Conservation (phyloP, 2,888 invertebrate genomes). For the Pollenia labialis region DNA sequence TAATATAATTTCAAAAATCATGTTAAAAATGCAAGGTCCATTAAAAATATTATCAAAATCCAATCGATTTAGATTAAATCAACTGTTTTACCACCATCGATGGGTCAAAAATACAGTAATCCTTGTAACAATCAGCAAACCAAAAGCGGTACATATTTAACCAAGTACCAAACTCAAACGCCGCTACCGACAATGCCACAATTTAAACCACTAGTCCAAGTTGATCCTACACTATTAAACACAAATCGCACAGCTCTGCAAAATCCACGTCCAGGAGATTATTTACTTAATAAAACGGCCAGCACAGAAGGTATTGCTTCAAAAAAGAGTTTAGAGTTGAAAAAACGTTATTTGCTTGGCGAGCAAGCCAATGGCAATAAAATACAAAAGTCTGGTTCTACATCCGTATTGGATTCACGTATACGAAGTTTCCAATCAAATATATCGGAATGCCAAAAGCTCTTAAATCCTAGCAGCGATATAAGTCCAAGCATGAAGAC, state of each 20-base stretch:
- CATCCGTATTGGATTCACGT: conserved; percentile 93
- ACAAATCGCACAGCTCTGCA: conserved; percentile 84
- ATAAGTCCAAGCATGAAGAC: conserved; percentile 89
- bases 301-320: conserved; percentile 95
- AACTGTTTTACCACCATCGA: conserved; percentile 78
- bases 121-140: conserved; percentile 68
- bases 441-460: conserved; percentile 94
- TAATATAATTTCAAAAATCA: no score
- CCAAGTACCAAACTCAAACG: conserved; percentile 78
- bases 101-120: conserved; percentile 74
- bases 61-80: conserved; percentile 80
- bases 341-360: conserved; percentile 92
- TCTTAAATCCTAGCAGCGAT: conserved; percentile 90
- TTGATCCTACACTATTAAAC: conserved; percentile 82
- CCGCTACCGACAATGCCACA: conserved; percentile 80
- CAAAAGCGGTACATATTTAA: conserved; percentile 80
- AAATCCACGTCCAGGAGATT: conserved; percentile 88
- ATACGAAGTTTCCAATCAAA: conserved; percentile 93
- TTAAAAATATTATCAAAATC: not conserved
- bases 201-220: conserved; percentile 84
- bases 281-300: conserved; percentile 91
- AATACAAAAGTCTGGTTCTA: conserved; percentile 92
- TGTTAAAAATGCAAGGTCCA: no score
- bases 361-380: conserved; percentile 88
- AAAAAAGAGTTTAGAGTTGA: conserved; percentile 93